Evolutionary conservation across 2,113 vertebrate species (phyloP), one percentile per base, ranked within the genome.

Genomic region (Psilopsiagon aymara): DNA sequence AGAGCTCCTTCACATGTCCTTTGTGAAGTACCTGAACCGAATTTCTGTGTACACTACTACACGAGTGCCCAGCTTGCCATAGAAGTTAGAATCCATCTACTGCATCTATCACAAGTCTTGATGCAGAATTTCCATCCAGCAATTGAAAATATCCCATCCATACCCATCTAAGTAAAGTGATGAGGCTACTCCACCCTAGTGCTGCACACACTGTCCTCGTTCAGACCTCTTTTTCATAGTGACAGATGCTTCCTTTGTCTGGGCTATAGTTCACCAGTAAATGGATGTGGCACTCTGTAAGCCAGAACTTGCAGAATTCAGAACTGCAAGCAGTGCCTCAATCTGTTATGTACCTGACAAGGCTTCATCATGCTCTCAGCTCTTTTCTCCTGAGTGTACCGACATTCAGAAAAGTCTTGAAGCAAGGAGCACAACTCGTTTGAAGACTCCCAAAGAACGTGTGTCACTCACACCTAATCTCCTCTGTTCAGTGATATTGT

Each of bases 131-230:
- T 82, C 31, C 43, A 70, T 25, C 17, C 68, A 53, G 52, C 64
- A 62, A 39, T 16, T 90, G 63, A 92, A 86, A 80, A 81, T 37
- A 82, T 7, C 35, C 29, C 2, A 1, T 49, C 33, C 17, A 6
- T 77, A 44, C 53, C 49, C 46, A 86, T 6, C 27, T 47, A 27
- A 57, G 51, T 60, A 35, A 90, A 66, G 23, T 9, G 23, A 73
- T 69, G 41, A 66, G 59, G 35, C n/a, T 70, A 17, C 31, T 69
- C 16, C n/a, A 29, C 27, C 13, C 49, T 25, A 23, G 64, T 8
- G 17, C 10, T 47, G 13, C 2, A 2, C 33, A 49, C 10, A 21
- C n/a, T 7, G 21, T 68, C 37, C 82, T 69, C 2, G 0, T 33
- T 55, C n/a, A 86, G 41, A 66, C 31, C 43, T 77, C 43, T 55